Evolutionary conservation across 2,113 vertebrate species (phyloP).

Genomic region (Carassius gibelio): DNA sequence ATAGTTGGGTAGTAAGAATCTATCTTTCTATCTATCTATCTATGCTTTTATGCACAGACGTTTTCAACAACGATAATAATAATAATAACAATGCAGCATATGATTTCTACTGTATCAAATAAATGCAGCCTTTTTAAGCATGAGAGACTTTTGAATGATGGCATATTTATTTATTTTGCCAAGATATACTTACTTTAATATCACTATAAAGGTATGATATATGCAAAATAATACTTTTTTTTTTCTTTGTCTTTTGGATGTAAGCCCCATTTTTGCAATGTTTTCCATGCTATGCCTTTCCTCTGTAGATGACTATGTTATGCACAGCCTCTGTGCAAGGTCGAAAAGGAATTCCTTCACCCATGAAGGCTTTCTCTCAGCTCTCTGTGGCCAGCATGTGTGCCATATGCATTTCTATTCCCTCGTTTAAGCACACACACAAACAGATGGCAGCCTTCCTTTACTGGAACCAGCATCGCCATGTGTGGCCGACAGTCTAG

Average conservation of each 20-base stretch:
- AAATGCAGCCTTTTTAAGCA: background rate
- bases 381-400: slow-evolving; percentile 67
- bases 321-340: slow-evolving; percentile 62
- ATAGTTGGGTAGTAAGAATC: too few species aligned
- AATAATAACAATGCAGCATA: too few species aligned
- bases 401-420: slow-evolving; percentile 67
- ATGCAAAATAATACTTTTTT: too few species aligned
- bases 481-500: slow-evolving; percentile 76
- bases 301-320: slow-evolving; percentile 66
- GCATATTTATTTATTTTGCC: too few species aligned
- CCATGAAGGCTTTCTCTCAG: slow-evolving; percentile 57
- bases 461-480: slow-evolving; percentile 63
- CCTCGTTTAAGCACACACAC: slow-evolving; percentile 59
- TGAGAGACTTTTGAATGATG: too few species aligned
- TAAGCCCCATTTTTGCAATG: background rate
- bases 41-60: too few species aligned
- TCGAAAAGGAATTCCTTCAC: slow-evolving; percentile 55
- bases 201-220: too few species aligned
- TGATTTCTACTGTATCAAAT: background rate
- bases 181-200: too few species aligned
- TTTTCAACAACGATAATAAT: too few species aligned
- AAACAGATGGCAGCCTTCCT: slow-evolving; percentile 66
- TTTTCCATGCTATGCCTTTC: slow-evolving; percentile 62
- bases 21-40: too few species aligned
- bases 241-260: too few species aligned